Evolutionary conservation across 2,113 vertebrate species (phyloP).

Genomic region (Neomonachus schauinslandi): DNA sequence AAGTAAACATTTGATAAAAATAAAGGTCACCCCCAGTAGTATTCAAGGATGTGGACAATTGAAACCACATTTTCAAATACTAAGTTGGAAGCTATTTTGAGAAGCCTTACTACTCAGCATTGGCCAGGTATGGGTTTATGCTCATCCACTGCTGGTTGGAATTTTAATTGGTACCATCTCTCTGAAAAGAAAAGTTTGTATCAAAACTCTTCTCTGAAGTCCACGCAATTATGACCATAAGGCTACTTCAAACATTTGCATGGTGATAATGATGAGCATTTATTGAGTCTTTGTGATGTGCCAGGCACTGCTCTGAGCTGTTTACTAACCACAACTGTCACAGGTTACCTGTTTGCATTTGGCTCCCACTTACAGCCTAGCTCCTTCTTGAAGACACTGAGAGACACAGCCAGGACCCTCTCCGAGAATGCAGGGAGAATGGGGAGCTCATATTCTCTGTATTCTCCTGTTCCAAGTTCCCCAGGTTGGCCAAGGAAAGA

Average conservation of each 20-base stretch:
- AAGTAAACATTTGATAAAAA: background rate
- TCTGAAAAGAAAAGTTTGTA: background rate
- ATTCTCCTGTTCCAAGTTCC: too few relatives aligned
- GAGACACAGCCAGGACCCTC: background rate
- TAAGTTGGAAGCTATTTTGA: background rate
- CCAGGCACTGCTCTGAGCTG: background rate
- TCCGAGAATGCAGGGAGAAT: too few relatives aligned
- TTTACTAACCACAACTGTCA: background rate
- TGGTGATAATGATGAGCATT: background rate
- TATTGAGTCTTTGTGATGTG: background rate
- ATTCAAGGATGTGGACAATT: background rate
- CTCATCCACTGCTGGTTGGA: background rate
- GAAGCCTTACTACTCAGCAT: background rate
- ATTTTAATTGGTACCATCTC: background rate
- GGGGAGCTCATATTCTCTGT: too few relatives aligned
- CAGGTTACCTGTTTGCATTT: rapidly evolving
- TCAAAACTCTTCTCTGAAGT: background rate
- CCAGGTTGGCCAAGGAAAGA: background rate
- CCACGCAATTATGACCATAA: rapidly evolving
- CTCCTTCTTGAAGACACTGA: too few relatives aligned
- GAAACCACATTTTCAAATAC: background rate
- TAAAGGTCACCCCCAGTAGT: background rate
- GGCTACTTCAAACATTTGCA: background rate
- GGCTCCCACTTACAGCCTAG: too few relatives aligned
- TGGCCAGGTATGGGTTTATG: background rate